A percentile compares a stretch with the other conserved stretches of the same genome.
phyloP scores from a whole-genome alignment of 2,888 invertebrate genomes.

The Tipula vernalis region DNA sequence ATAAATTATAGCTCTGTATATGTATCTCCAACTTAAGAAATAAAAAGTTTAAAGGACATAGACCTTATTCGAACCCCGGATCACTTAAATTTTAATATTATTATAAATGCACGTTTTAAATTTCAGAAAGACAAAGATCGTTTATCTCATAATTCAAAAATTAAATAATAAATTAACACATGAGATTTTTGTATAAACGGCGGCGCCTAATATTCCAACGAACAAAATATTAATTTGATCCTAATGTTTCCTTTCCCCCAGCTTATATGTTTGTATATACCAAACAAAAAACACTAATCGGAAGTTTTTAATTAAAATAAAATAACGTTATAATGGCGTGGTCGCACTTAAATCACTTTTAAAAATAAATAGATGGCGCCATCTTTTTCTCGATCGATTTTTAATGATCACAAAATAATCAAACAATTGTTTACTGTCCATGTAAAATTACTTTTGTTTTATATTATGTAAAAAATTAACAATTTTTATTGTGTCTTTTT shows the following conservation, averaged over 20 bases:
- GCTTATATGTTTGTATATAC: not conserved
- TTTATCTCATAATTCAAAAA: conserved; percentile 4
- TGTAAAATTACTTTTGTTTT: not conserved
- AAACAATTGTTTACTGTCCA: not conserved
- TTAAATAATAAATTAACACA: not conserved
- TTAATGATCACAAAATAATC: not conserved
- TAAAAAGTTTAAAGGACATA: not conserved
- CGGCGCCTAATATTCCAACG: not conserved
- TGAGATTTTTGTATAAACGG: not conserved
- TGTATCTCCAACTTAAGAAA: not conserved
- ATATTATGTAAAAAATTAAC: not conserved
- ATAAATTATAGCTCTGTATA: not conserved
- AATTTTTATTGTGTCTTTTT: not conserved
- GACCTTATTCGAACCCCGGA: not conserved
- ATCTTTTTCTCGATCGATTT: not conserved
- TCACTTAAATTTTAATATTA: not conserved
- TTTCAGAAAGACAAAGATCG: not conserved
- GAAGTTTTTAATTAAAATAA: not conserved
- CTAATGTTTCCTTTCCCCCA: not conserved
- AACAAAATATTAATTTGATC: not conserved
- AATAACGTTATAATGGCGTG: not conserved
- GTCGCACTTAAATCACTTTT: not conserved
- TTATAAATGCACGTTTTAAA: not conserved
- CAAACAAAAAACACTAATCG: not conserved
- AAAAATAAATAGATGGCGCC: not conserved